A percentile compares a stretch with the other conserved stretches of the same genome.
These are phyloP conservation scores for Drosophila biarmipes DNA, from an alignment of 1,140 invertebrate genomes.

Conservation along the genomic window DNA sequence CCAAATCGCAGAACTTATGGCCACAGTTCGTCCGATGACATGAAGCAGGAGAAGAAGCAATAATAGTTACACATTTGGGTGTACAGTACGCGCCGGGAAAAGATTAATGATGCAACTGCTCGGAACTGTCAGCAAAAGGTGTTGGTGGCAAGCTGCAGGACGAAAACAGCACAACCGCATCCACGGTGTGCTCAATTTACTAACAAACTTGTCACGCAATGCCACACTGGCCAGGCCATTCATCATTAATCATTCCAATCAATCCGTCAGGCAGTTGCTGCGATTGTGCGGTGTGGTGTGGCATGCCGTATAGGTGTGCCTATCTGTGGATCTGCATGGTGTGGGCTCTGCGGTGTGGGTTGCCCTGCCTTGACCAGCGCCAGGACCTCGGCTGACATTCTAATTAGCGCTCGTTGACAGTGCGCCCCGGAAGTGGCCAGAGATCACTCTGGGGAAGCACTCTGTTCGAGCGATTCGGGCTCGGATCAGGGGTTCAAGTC, in stretches of 20 bases:
- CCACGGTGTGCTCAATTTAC: conserved; percentile 65
- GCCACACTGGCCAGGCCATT: conserved; percentile 54
- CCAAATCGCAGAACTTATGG: neutral
- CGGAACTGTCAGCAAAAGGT: conserved; percentile 40
- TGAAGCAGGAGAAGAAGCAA: neutral
- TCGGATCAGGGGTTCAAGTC: conserved; percentile 14
- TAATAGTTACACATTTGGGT: neutral
- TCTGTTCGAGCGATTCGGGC: conserved; percentile 21
- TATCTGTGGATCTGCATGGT: neutral
- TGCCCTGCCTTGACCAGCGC: conserved; percentile 20
- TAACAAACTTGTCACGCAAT: conserved; percentile 81
- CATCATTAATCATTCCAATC: conserved; percentile 75
- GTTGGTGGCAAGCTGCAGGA: conserved; percentile 51
- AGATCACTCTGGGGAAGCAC: conserved; percentile 18
- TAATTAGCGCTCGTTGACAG: conserved; percentile 60
- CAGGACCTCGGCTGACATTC: conserved; percentile 43
- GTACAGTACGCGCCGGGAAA: conserved; percentile 26
- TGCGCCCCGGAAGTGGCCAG: conserved; percentile 25
- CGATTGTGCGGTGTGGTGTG: conserved; percentile 30
- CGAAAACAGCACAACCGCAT: conserved; percentile 34
- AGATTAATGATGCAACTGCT: conserved; percentile 69
- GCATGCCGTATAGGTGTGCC: neutral
- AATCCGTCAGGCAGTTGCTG: conserved; percentile 63
- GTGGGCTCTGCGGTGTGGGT: conserved; percentile 3
- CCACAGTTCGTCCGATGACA: neutral